These are phyloP conservation scores for Calameuta pallipes DNA, from an alignment of 2,888 invertebrate genomes.

Conservation along the genomic window DNA sequence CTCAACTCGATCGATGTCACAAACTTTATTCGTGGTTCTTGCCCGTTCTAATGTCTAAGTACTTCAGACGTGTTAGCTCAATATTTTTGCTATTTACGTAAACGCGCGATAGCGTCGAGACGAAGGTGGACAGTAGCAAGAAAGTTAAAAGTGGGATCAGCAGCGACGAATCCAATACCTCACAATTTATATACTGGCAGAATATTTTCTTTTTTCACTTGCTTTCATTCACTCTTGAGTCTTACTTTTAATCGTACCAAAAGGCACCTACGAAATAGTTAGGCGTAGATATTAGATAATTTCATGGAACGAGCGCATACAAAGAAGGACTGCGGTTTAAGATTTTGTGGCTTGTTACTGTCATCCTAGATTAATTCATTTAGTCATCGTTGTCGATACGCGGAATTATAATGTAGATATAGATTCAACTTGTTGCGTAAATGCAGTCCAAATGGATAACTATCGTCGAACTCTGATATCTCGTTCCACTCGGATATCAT, in stretches of 20 bases:
- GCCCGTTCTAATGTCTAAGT: not conserved
- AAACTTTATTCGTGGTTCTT: not conserved
- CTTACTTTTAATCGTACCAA: not conserved
- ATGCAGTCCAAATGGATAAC: slow-evolving; percentile 33
- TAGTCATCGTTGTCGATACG: not conserved
- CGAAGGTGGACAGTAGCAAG: not conserved
- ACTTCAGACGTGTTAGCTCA: not conserved
- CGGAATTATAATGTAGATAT: not conserved
- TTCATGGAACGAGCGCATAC: not conserved
- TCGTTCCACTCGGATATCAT: not conserved
- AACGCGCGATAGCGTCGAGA: not conserved
- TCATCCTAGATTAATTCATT: not conserved
- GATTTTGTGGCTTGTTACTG: not conserved
- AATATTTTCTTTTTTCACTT: not conserved
- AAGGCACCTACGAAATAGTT: not conserved
- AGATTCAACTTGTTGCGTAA: slow-evolving; percentile 30
- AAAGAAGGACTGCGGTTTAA: not conserved
- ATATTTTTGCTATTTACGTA: not conserved
- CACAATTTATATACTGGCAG: not conserved
- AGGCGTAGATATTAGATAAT: not conserved
- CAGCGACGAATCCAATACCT: not conserved
- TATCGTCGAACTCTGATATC: not conserved
- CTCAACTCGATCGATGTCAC: not conserved
- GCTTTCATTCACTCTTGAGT: not conserved
- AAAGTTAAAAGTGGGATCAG: not conserved